Base-by-base conservation (phyloP, 2,888 invertebrate species). In the Drosophila anceps region DNA sequence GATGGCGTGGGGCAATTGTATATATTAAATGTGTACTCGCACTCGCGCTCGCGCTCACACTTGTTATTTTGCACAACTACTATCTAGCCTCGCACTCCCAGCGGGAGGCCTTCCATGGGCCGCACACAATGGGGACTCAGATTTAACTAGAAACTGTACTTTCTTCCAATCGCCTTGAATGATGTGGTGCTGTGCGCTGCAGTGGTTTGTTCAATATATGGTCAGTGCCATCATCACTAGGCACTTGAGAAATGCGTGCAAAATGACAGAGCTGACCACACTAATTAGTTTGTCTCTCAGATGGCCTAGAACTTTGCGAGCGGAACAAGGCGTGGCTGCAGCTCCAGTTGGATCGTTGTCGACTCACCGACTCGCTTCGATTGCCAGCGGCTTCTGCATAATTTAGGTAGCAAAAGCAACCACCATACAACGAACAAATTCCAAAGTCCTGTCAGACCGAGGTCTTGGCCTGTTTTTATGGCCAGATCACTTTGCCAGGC, bases 111-210 rank as follows among this genome's bases (percentile, higher is more conserved):
- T 50, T 64, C 77, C 50, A 60, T 79, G 71, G 85, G 84, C 82
- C 82, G 65, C 84, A 87, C 82, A 82, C 82, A 87, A 87, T 75
- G 82, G 69, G 61, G 67, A 67, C 77, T 73, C 66, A 68, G 77
- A 70, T 81, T 75, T 84, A 73, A 81, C 89, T 77, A 87, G 87
- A 89, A 89, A 84, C 84, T 79, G 75, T 79, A 74, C 73, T 77
- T 76, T 73, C 64, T 61, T 70, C 62, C 62, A 80, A 76, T 80
- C 65, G 72, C 50, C 70, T 76, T 62, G 58, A 77, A 66, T 57
- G 68, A 73, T 73, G 62, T 46, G 69, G 24, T 51, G 44, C 41
- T 20, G 24, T 54, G 53, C 53, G 24, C 20, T 8, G 20, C 55
- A 50, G 65, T 37, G 54, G 44, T 41, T 63, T 33, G 60, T 41